These are phyloP conservation scores for Scylla paramamosain DNA, from an alignment of 1,140 invertebrate species.

Conservation along the genomic window DNA sequence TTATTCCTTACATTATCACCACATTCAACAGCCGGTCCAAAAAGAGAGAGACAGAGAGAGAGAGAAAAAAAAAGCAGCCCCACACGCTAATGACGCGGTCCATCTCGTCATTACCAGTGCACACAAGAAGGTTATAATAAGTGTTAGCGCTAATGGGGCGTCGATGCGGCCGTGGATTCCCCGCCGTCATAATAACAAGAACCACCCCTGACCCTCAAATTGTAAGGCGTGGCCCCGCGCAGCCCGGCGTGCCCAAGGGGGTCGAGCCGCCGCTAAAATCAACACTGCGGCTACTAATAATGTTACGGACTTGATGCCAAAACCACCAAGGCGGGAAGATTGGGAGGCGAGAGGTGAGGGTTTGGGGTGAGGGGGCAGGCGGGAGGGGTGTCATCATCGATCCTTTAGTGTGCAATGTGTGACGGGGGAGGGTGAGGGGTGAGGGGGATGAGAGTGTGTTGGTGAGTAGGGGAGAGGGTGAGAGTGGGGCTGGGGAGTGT, in stretches of 20 bases:
- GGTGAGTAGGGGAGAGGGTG: no score
- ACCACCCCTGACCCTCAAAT: neutral
- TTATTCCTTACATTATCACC: no score
- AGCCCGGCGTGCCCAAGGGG: neutral
- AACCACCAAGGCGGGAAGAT: neutral
- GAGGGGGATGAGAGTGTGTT: no score
- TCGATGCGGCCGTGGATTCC: neutral
- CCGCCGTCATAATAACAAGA: neutral
- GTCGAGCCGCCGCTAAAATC: neutral
- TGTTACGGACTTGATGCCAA: neutral
- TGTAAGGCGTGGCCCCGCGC: neutral
- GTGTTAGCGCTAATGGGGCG: conserved; percentile 7
- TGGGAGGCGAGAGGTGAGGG: neutral
- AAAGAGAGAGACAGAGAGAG: no score
- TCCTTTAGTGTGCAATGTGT: neutral
- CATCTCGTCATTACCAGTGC: neutral
- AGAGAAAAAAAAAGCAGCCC: neutral
- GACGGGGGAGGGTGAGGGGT: neutral
- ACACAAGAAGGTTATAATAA: neutral
- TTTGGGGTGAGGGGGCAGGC: neutral
- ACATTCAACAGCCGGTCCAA: no score
- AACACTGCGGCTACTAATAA: conserved; percentile 1
- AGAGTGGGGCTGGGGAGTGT: no score
- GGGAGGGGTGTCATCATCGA: neutral
- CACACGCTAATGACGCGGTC: neutral